Percentiles rank a stretch among this genome's conserved stretches.
These are phyloP conservation scores for Temnopleurus reevesii DNA, from an alignment of 53 echinoderm and acorn worm species.

Conservation along the genomic window DNA sequence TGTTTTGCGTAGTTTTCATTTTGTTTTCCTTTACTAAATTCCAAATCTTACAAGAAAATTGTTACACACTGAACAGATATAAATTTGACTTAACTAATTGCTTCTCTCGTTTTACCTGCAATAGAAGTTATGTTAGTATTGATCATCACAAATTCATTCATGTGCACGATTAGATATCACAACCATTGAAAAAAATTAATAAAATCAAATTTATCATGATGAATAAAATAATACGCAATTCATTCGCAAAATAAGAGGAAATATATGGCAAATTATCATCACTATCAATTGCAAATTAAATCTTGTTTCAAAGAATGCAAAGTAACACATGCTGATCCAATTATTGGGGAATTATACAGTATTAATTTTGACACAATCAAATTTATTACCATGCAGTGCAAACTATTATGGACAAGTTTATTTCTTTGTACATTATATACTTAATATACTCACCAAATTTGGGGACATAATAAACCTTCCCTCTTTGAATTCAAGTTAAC, in stretches of 20 bases:
- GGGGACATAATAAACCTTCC: too few relatives aligned
- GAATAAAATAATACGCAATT: neutral
- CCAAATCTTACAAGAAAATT: too few relatives aligned
- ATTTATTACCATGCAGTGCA: slow-evolving; percentile 28
- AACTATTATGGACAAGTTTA: neutral
- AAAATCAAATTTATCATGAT: neutral
- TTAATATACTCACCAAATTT: neutral
- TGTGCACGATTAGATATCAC: slow-evolving; percentile 11
- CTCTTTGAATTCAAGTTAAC: too few relatives aligned
- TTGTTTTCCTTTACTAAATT: too few relatives aligned
- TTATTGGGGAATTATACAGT: neutral
- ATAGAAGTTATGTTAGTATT: neutral
- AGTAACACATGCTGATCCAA: neutral
- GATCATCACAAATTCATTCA: neutral
- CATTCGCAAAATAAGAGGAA: slow-evolving; percentile 32
- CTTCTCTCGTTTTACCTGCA: neutral
- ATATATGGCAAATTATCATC: slow-evolving; percentile 7
- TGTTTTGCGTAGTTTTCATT: too few relatives aligned
- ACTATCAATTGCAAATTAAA: slow-evolving; percentile 27
- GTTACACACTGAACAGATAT: too few relatives aligned
- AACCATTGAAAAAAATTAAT: neutral
- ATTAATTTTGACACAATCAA: neutral
- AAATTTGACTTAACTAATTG: too few relatives aligned
- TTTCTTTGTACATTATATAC: neutral
- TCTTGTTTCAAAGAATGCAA: neutral